phyloP scores from a whole-genome alignment of 2,797 vertebrate species.

The Morelia viridis region DNA sequence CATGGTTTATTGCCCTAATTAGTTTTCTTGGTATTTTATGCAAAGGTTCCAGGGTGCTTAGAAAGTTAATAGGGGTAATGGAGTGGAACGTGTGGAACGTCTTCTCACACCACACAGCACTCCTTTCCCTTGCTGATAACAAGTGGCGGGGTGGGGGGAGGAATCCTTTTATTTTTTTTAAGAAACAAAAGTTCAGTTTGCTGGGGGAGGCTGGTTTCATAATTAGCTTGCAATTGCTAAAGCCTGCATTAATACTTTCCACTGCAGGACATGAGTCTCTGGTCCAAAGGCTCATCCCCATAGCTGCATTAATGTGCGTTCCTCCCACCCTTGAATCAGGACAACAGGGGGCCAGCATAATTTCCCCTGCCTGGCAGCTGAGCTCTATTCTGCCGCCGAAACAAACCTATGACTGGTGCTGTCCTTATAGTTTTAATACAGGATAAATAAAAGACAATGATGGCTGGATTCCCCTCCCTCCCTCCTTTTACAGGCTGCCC shows the following conservation, averaged over 20 bases:
- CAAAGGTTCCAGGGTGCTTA: slow-evolving; percentile 48
- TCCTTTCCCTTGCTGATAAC: slow-evolving; percentile 50
- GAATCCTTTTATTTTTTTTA: slow-evolving; percentile 17
- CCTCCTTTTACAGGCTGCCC: not conserved
- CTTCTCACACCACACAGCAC: not conserved
- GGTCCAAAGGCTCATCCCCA: not conserved
- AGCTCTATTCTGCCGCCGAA: not conserved
- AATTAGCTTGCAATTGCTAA: slow-evolving; percentile 23
- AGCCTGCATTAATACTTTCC: not conserved
- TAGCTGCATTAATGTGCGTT: not conserved
- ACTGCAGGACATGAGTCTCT: rapidly evolving
- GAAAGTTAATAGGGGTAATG: slow-evolving; percentile 54
- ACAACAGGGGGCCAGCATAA: not conserved
- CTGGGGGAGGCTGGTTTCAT: slow-evolving; percentile 11
- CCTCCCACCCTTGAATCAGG: not conserved
- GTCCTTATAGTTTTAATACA: not conserved
- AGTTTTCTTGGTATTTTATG: slow-evolving; percentile 47
- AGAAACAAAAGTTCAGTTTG: not conserved
- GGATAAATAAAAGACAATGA: not conserved
- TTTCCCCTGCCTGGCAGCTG: not conserved
- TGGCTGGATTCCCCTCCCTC: not conserved
- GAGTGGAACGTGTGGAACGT: slow-evolving; percentile 41
- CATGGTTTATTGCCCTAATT: slow-evolving; percentile 57
- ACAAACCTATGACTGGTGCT: not conserved
- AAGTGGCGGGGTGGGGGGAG: slow-evolving; percentile 28